Evolutionary conservation across 2,113 vertebrate genomes (phyloP).

Genomic region (Noturus placidus): DNA sequence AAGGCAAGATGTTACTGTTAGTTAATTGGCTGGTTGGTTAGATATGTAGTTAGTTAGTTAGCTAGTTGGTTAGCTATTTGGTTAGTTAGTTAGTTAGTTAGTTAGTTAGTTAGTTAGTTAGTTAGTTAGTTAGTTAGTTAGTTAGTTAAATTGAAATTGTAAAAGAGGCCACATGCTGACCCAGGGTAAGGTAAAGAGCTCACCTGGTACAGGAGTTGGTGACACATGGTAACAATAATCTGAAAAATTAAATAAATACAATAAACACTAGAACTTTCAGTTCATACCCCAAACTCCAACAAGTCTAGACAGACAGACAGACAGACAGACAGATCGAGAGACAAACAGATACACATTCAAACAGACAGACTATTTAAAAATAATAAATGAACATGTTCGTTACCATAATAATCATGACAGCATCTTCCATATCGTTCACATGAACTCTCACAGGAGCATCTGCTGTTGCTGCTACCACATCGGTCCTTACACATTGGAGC

Average conservation of each 20-base stretch:
- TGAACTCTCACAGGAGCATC: conserved; percentile 15
- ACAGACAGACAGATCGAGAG: neutral
- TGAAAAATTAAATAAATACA: neutral
- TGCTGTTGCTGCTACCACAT: neutral
- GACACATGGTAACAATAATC: neutral
- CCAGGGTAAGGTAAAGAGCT: neutral
- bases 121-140: too few species aligned
- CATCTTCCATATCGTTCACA: conserved; percentile 21
- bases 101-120: too few species aligned
- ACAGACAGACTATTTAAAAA: neutral
- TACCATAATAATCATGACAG: conserved; percentile 31
- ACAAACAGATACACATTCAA: neutral
- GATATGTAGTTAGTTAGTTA: too few species aligned
- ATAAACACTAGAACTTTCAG: neutral
- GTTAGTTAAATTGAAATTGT: neutral
- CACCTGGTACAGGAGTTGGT: neutral
- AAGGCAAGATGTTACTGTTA: too few species aligned
- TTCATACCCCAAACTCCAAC: neutral
- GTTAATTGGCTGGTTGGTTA: too few species aligned
- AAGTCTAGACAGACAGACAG: neutral
- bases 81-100: too few species aligned
- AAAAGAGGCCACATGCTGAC: neutral
- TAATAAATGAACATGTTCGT: neutral
- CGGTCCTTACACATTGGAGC: neutral
- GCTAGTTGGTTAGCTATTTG: neutral